These are phyloP conservation scores for Chrysolina americana DNA, from an alignment of 2,888 invertebrate genomes.

Conservation along the genomic window DNA sequence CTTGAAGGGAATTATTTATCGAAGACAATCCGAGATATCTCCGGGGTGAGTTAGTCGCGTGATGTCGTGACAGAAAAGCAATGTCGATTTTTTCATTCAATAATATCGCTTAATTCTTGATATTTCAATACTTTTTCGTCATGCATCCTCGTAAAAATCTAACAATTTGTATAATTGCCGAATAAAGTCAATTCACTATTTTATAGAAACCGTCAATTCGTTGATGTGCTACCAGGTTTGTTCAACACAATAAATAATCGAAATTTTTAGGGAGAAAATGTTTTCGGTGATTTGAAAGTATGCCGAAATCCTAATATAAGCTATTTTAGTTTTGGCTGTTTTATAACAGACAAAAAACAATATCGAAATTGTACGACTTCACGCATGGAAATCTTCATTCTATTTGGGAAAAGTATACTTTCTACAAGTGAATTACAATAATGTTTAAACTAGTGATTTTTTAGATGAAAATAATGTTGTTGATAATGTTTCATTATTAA, in stretches of 20 bases:
- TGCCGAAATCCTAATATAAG: no score
- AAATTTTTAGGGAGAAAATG: no score
- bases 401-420: no score
- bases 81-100: conserved; percentile 52
- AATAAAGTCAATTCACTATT: background rate
- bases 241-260: background rate
- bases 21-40: conserved; percentile 60
- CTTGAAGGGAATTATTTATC: conserved; percentile 55
- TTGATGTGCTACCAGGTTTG: background rate
- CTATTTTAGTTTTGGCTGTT: no score
- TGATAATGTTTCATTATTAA: no score
- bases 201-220: background rate
- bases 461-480: no score
- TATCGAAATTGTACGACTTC: no score
- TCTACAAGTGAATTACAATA: no score
- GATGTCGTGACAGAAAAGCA: conserved; percentile 59
- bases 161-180: background rate
- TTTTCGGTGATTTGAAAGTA: no score
- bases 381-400: no score
- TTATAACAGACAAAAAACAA: no score
- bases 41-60: conserved; percentile 57
- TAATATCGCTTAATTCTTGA: conserved; percentile 53
- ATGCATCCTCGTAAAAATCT: conserved; percentile 31
- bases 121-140: conserved; percentile 51
- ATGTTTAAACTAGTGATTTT: no score